Conservation (phyloP, 2,888 invertebrate genomes). For the Lepidocyrtoides sp. region DNA sequence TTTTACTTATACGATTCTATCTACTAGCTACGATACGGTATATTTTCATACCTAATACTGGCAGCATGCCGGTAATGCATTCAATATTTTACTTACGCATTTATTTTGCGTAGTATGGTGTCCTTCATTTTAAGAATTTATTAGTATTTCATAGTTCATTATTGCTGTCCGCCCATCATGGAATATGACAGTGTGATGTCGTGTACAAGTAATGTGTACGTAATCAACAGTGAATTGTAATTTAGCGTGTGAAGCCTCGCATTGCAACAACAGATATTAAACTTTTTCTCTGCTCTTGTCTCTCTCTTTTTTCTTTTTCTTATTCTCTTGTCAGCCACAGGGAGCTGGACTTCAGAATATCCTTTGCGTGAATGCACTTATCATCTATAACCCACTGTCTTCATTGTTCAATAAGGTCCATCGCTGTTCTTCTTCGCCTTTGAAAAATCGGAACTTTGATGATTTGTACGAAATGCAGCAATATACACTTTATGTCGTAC, state of each 20-base stretch:
- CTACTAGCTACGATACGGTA: no score
- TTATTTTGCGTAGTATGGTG: constrained; percentile 30
- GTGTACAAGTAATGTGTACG: constrained; percentile 50
- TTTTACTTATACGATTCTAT: no score
- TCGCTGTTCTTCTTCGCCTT: constrained; percentile 54
- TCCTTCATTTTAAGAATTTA: constrained; percentile 81
- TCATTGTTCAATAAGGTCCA: constrained; percentile 70
- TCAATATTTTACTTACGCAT: not conserved
- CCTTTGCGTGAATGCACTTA: constrained; percentile 43
- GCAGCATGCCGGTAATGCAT: not conserved
- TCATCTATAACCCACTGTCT: constrained; percentile 41
- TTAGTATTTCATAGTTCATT: constrained; percentile 82
- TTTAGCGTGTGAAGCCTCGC: constrained; percentile 47
- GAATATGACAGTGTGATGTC: constrained; percentile 62
- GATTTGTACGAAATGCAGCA: not conserved
- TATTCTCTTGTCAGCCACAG: constrained; percentile 51
- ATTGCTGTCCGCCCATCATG: constrained; percentile 79
- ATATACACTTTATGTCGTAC: no score
- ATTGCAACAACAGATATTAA: constrained; percentile 20
- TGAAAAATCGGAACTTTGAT: constrained; percentile 62
- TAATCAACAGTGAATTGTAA: constrained; percentile 69
- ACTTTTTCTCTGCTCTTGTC: not conserved
- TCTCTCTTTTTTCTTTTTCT: not conserved
- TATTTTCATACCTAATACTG: no score
- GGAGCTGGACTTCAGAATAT: constrained; percentile 55